Evolutionary conservation across 1,140 invertebrate species (phyloP).

Genomic region (Ectropis grisescens): DNA sequence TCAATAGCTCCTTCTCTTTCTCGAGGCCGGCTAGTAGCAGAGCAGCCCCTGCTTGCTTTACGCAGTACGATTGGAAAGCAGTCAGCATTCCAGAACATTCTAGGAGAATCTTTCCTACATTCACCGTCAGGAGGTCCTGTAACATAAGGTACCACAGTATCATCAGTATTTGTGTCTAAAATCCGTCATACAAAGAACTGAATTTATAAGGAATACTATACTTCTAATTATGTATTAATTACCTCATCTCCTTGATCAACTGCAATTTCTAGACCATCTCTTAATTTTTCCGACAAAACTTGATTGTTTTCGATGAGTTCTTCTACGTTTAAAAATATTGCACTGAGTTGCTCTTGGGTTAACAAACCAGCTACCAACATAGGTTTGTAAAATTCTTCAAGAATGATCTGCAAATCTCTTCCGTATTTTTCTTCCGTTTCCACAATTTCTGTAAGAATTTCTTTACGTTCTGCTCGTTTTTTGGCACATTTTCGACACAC

Average conservation of each 20-base stretch:
- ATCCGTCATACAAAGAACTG: too few species aligned
- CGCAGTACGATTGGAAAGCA: slow-evolving; percentile 95
- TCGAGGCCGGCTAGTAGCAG: slow-evolving; percentile 90
- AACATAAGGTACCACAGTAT: slow-evolving; percentile 1
- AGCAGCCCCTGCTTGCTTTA: slow-evolving; percentile 90
- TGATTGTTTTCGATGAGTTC: slow-evolving; percentile 92
- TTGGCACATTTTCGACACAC: slow-evolving; percentile 91
- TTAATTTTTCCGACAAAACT: slow-evolving; percentile 86
- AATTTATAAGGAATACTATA: too few species aligned
- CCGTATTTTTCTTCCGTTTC: slow-evolving; percentile 97
- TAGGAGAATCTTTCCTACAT: slow-evolving; percentile 91
- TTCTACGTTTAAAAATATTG: slow-evolving; percentile 95
- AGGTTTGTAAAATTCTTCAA: slow-evolving; percentile 94
- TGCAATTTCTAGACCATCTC: slow-evolving; percentile 90
- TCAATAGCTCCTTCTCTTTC: slow-evolving; percentile 94
- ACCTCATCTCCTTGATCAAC: slow-evolving; percentile 79
- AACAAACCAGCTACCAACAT: slow-evolving; percentile 91
- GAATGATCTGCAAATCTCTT: slow-evolving; percentile 89
- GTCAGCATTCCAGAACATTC: slow-evolving; percentile 94
- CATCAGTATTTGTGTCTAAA: too few species aligned
- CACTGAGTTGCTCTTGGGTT: slow-evolving; percentile 84
- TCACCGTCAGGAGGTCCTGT: slow-evolving; percentile 88
- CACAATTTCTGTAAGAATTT: slow-evolving; percentile 95
- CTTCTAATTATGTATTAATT: too few species aligned
- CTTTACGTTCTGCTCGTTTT: slow-evolving; percentile 89